These are phyloP conservation scores for Venustaconcha ellipsiformis DNA, from an alignment of 1,140 invertebrate genomes.

Conservation along the genomic window DNA sequence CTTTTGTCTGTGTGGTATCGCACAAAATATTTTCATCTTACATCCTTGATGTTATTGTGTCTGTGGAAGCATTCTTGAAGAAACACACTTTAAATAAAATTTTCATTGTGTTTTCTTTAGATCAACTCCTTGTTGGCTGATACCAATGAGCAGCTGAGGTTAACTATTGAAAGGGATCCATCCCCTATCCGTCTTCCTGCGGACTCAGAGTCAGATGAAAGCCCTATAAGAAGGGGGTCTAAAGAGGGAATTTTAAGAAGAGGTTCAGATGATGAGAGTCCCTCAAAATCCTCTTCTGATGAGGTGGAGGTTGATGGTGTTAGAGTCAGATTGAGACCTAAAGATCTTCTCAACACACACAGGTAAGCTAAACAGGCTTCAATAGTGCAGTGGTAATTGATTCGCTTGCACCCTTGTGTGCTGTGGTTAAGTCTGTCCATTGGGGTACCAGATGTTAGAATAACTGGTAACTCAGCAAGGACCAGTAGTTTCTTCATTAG, in stretches of 20 bases:
- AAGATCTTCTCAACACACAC: conserved; percentile 68
- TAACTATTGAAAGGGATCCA: conserved; percentile 91
- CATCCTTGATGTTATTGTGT: too few species aligned
- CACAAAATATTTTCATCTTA: too few species aligned
- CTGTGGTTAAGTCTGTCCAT: too few species aligned
- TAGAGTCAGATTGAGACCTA: conserved; percentile 63
- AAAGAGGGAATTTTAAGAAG: too few species aligned
- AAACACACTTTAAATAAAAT: too few species aligned
- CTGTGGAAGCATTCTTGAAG: too few species aligned
- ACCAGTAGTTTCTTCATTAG: too few species aligned
- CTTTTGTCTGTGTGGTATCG: too few species aligned
- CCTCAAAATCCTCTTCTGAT: conserved; percentile 41
- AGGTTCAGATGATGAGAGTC: conserved; percentile 21
- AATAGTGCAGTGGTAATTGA: too few species aligned
- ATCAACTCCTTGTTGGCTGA: conserved; percentile 52
- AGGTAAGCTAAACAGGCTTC: conserved; percentile 31
- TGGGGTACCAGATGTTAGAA: too few species aligned
- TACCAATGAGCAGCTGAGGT: conserved; percentile 69
- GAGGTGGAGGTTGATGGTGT: conserved; percentile 60
- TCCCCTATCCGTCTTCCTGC: conserved; percentile 75
- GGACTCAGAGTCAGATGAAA: conserved; percentile 50
- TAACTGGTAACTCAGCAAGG: too few species aligned
- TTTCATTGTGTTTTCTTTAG: neutral
- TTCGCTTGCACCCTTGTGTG: too few species aligned
- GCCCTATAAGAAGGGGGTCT: conserved; percentile 15